Conservation (phyloP, 2,113 vertebrate genomes). For the Sinocyclocheilus maitianheensis region DNA sequence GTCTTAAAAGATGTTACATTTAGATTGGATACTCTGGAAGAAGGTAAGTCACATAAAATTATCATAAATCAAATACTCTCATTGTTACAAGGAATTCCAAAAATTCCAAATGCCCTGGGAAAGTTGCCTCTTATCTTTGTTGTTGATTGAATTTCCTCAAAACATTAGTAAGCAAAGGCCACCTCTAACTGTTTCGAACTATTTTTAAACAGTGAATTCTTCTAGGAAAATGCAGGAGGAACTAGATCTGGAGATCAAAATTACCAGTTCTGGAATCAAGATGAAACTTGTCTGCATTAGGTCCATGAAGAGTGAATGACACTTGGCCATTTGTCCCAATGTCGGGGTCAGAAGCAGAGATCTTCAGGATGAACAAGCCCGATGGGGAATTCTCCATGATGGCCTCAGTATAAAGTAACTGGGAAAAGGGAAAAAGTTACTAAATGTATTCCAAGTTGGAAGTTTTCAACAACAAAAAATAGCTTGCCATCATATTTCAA, state of each 20-base stretch:
- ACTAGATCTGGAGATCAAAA: constrained; percentile 31
- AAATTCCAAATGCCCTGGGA: constrained; percentile 8
- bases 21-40: constrained; percentile 32
- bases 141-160: background rate
- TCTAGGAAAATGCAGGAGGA: background rate
- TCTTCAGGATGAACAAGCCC: constrained; percentile 82
- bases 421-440: constrained; percentile 20
- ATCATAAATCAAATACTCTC: constrained; percentile 1
- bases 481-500: background rate
- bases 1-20: constrained; percentile 9
- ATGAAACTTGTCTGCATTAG: constrained; percentile 84
- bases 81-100: constrained; percentile 29
- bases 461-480: background rate
- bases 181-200: background rate
- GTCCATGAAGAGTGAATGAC: constrained; percentile 88
- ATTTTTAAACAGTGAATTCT: constrained; percentile 28
- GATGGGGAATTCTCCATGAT: constrained; percentile 85
- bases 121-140: background rate
- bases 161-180: background rate
- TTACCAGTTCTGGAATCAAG: constrained; percentile 87
- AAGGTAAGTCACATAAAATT: constrained; percentile 32
- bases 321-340: constrained; percentile 86
- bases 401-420: constrained; percentile 85
- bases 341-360: constrained; percentile 86
- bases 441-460: background rate